phyloP scores from a whole-genome alignment of 2,113 vertebrate species.

The Lipotes vexillifer region DNA sequence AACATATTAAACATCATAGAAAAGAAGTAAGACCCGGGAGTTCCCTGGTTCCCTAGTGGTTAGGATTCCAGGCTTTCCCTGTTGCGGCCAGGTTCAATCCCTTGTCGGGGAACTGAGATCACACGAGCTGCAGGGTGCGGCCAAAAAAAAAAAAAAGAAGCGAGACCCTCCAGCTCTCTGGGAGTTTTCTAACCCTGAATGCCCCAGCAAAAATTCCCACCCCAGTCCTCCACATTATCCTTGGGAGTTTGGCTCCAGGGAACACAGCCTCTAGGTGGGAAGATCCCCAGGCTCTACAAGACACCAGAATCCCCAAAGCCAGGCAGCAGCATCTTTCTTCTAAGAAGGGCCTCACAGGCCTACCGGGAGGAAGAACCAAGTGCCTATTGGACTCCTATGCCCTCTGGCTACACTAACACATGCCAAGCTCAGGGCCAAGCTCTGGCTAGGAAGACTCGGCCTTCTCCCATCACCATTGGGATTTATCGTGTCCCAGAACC shows the following conservation, averaged over 20 bases:
- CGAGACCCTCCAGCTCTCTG: not conserved
- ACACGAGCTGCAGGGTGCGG: rapidly evolving
- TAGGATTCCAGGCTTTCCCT: no score
- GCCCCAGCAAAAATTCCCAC: not conserved
- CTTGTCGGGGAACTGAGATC: no score
- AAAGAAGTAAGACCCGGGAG: not conserved
- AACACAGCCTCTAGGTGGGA: not conserved
- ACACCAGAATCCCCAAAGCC: not conserved
- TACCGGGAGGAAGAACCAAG: not conserved
- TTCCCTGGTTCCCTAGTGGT: no score
- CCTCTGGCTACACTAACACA: not conserved
- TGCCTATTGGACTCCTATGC: not conserved
- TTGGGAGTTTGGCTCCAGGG: not conserved
- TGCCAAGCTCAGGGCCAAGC: not conserved
- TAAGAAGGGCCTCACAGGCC: not conserved
- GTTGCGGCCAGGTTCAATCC: no score
- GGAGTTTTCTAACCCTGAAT: not conserved
- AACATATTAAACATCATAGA: not conserved
- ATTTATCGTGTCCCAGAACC: not conserved
- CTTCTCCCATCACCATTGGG: not conserved
- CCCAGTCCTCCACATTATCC: not conserved
- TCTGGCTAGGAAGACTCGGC: not conserved
- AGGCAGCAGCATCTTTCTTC: not conserved
- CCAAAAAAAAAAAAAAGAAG: no score
- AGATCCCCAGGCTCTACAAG: not conserved